Conservation (phyloP, 2,113 vertebrate genomes). For the Rissa tridactyla region DNA sequence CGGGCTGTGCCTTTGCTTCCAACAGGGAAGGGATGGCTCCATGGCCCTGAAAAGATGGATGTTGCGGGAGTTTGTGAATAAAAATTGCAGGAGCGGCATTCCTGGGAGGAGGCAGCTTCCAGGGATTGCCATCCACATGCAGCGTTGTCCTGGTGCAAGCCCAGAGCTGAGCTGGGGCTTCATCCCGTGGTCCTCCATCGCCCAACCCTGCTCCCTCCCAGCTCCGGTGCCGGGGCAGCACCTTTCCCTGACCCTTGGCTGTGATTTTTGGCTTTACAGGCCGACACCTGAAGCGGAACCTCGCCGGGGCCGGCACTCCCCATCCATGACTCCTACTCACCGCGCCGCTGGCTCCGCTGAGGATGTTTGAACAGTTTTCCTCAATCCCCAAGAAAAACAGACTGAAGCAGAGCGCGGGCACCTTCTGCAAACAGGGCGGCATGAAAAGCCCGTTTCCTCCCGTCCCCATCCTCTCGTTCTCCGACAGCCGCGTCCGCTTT, state of each 20-base stretch:
- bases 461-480: not conserved
- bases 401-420: rapidly evolving
- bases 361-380: not conserved
- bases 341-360: not conserved
- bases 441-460: not conserved
- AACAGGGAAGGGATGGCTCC: not conserved
- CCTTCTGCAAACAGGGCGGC: not conserved
- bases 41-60: not conserved
- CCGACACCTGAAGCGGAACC: not conserved
- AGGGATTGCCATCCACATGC: not conserved
- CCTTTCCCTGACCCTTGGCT: not conserved
- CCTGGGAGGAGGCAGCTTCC: not conserved
- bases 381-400: not conserved
- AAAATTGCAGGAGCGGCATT: not conserved
- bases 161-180: not conserved
- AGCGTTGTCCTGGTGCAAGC: no score
- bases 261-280: not conserved
- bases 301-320: not conserved
- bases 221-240: not conserved
- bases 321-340: not conserved
- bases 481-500: not conserved
- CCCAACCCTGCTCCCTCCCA: not conserved
- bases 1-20: not conserved
- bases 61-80: not conserved
- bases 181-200: not conserved